Conservation (phyloP, 2,113 vertebrate species). For the Microcebus tavaratra region DNA sequence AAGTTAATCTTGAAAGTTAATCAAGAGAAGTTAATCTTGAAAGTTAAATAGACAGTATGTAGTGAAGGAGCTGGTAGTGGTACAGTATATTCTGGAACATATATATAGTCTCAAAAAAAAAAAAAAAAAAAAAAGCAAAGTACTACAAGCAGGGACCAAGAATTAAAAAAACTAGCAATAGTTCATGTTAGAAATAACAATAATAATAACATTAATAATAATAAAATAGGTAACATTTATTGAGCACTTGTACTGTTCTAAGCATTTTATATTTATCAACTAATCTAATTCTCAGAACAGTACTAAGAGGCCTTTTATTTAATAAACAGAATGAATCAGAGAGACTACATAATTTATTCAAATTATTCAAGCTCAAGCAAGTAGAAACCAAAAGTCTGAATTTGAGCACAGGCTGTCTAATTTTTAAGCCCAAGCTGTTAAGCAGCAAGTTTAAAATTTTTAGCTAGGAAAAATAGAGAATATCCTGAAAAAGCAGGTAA, state of each 20-base stretch:
- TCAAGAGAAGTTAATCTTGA: neutral
- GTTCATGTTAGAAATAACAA: neutral
- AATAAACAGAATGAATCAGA: neutral
- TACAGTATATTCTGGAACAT: neutral
- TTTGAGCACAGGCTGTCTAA: neutral
- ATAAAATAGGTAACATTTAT: neutral
- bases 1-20: neutral
- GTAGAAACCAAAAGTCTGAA: neutral
- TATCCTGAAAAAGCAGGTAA: neutral
- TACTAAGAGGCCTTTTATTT: neutral
- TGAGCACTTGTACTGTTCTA: neutral
- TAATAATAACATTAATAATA: neutral
- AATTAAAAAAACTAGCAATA: neutral
- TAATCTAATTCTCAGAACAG: neutral
- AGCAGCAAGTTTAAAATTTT: neutral
- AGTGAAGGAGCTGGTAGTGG: neutral
- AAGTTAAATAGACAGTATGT: neutral
- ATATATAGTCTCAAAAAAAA: neutral
- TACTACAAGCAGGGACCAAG: neutral
- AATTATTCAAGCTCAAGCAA: slow-evolving; percentile 10
- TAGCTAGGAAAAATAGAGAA: neutral
- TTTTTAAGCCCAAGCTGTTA: neutral
- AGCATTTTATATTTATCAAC: slow-evolving; percentile 19
- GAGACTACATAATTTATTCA: slow-evolving; percentile 1
- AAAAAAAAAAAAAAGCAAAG: neutral